phyloP scores from a whole-genome alignment of 2,888 invertebrate species.

The Andrena chrysosceles region DNA sequence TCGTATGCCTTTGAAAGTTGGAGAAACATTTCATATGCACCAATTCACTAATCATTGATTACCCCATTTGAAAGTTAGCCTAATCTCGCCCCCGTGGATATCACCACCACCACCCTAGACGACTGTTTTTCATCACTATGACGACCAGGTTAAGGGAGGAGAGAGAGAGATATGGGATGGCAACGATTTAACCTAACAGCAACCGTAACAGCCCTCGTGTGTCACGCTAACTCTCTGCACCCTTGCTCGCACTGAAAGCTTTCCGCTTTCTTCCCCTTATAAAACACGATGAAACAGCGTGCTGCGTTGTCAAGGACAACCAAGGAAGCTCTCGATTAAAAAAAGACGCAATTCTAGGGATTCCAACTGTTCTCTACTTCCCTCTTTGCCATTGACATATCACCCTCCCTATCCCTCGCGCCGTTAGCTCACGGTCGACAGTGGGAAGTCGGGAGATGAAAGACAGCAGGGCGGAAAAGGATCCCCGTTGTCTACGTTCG shows the following conservation, averaged over 20 bases:
- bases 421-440: neutral
- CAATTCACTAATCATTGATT: neutral
- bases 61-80: neutral
- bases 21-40: too few relatives aligned
- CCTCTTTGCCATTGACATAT: too few relatives aligned
- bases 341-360: constrained; percentile 28
- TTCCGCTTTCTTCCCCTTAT: constrained; percentile 21
- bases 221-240: constrained; percentile 47
- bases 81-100: neutral
- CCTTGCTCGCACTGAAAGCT: constrained; percentile 24
- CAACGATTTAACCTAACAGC: constrained; percentile 53
- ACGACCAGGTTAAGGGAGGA: constrained; percentile 50
- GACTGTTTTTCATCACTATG: constrained; percentile 67
- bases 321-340: constrained; percentile 54
- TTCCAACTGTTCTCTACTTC: neutral
- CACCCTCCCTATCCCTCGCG: neutral
- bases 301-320: constrained; percentile 67
- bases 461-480: constrained; percentile 26
- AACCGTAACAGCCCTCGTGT: constrained; percentile 55
- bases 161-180: constrained; percentile 41
- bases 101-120: neutral
- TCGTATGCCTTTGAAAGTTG: too few relatives aligned
- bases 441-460: neutral
- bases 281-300: constrained; percentile 26
- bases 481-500: constrained; percentile 16